Evolutionary conservation across 2,888 invertebrate genomes (phyloP).

Genomic region (Pyrocoelia pectoralis): DNA sequence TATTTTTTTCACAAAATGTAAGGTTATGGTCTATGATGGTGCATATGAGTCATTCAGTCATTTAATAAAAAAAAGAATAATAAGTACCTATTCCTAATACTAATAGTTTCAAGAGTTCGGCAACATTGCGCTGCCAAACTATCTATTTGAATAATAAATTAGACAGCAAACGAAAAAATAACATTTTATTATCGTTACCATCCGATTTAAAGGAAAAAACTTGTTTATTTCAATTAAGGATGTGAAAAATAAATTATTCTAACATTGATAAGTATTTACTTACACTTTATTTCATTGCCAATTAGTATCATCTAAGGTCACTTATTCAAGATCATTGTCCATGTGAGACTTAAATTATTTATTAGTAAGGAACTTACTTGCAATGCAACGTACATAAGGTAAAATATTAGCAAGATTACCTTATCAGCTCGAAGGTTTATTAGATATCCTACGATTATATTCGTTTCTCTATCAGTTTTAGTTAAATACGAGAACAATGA

Average conservation of each 20-base stretch:
- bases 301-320: neutral
- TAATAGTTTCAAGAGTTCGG: too few relatives aligned
- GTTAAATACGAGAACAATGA: too few relatives aligned
- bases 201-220: neutral
- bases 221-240: neutral
- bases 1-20: too few relatives aligned
- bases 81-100: too few relatives aligned
- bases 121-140: too few relatives aligned
- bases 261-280: conserved; percentile 8
- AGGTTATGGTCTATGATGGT: too few relatives aligned
- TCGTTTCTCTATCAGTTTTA: too few relatives aligned
- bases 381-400: neutral
- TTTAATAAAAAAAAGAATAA: too few relatives aligned
- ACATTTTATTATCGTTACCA: neutral
- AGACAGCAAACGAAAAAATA: too few relatives aligned
- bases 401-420: neutral
- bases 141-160: too few relatives aligned
- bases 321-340: neutral
- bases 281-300: neutral
- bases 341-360: neutral
- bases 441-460: neutral
- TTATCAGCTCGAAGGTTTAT: neutral
- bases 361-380: neutral
- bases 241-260: conserved; percentile 8
- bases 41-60: too few relatives aligned